phyloP scores from a whole-genome alignment of 2,113 vertebrate genomes.

The Pagrus major region DNA sequence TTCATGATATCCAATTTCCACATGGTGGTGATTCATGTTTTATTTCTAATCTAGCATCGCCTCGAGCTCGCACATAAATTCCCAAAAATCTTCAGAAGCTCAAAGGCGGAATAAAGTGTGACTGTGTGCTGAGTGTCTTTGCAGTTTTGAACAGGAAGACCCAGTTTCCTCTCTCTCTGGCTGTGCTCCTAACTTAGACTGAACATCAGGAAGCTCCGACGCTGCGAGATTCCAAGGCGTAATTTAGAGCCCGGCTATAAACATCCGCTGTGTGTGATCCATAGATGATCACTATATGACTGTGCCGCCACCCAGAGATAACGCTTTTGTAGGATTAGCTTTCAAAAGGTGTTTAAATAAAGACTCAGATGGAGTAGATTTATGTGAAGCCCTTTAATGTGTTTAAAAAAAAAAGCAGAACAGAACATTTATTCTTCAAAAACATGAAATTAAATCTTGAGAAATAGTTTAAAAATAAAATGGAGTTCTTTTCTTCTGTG shows the following conservation, averaged over 20 bases:
- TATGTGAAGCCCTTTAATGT: conserved; percentile 30
- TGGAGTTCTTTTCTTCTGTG: conserved; percentile 4
- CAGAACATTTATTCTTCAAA: conserved; percentile 3
- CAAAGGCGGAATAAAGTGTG: background rate
- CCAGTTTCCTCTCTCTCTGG: conserved; percentile 74
- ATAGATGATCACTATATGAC: conserved; percentile 25
- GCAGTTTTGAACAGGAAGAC: conserved; percentile 74
- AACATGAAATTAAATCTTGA: background rate
- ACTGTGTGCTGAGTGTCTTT: conserved; percentile 30
- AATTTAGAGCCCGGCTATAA: conserved; percentile 60
- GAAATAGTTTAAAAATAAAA: conserved; percentile 2
- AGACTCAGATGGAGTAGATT: background rate
- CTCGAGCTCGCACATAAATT: background rate
- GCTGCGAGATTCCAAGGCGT: conserved; percentile 62
- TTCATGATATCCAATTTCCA: conserved; percentile 1
- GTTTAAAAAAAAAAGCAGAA: background rate
- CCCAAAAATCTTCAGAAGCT: background rate
- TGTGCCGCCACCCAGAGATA: background rate
- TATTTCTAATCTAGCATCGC: background rate
- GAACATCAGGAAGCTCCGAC: conserved; percentile 72
- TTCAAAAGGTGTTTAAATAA: background rate
- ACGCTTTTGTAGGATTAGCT: background rate
- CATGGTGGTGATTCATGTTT: background rate
- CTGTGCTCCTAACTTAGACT: conserved; percentile 57
- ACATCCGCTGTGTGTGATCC: conserved; percentile 55